Evolutionary conservation across 2,888 invertebrate genomes (phyloP), one percentile per base, ranked within the genome.

Genomic region (Brachylomia viminalis): DNA sequence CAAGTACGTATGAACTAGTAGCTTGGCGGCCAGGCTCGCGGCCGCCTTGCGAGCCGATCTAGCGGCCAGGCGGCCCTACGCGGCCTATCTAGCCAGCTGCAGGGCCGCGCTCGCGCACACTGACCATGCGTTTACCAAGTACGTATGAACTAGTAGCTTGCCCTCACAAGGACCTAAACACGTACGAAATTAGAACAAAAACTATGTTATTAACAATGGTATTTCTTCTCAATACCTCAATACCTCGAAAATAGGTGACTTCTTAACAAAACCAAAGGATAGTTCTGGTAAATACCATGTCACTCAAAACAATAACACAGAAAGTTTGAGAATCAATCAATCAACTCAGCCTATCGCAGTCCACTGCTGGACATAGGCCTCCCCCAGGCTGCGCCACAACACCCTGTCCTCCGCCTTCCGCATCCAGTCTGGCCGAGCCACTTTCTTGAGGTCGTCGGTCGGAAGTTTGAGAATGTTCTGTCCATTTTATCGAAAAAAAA

Each of bases 1-100:
- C 72, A 79, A 69, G 83, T 79, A 58, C 20, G 58, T 58, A 58
- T 20, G 30, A 17, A 15, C 27, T 54, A 11, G 13, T 54, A 47
- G 2, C 8, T 33, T 52, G 23, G 66, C 33, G 23, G 66, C 67
- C 13, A 13, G 49, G 23, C 52, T 33, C 3, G 52, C 66, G 91
- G 95, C 0, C 42, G 93, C 95, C 10, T 90, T 95, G 88, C 90
- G 95, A 1, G 93, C 94, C 15, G 96, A 96, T 89, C 91, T 96
- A n/a, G 94, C 95, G 54, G 95, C 95, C 74, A 86, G 95, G 59
- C 87, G 95, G 0, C 95, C 95, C 72, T 95, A 96, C 90, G 94
- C 95, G 69, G 92, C 95, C 67, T 95, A 95, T 89, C 92, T 95
- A 2, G 93, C 95, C 54, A 90, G 92, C 23, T 95, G 95, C 83